Evolutionary conservation across 2,888 invertebrate species (phyloP), one percentile per base, ranked within the genome.

Genomic region (Schizotus pectinicornis): DNA sequence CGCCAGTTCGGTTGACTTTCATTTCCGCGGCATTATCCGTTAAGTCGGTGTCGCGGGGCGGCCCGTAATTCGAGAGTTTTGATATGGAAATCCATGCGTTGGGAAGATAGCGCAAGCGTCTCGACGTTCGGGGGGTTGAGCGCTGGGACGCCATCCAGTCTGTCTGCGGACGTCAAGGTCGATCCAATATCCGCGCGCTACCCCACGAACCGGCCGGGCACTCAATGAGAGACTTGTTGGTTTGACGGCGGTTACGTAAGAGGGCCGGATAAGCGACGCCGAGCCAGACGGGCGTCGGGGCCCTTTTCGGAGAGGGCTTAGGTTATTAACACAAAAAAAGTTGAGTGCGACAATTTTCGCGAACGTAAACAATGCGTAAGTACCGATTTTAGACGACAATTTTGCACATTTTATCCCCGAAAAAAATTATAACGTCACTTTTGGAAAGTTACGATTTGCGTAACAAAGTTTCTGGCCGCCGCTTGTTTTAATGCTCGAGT

Each of bases 71-170:
- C 47, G 41, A 47, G 46, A 51, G 57, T 57, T 57, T 52, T 9
- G 39, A 60, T 53, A 56, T 60, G 60, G 49, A 53, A 61, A 59
- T 61, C 61, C 58, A 55, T 47, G 55, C 52, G 48, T 47, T 59
- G 32, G 57, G 22, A 37, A 63, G 61, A 71, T 65, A 70, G 75
- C 77, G 77, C 76, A 73, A 71, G 76, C 75, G 74, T 75, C 68
- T 65, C 67, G 65, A 61, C 64, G 70, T 59, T 70, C 67, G 62
- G 22, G 63, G 65, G 64, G 66, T 66, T 64, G 68, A 72, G 68
- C 73, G 74, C 72, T 73, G 70, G 73, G 77, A 75, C 77, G 77
- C 76, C 77, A 70, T 73, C 74, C 75, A 78, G 78, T 78, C 77
- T 78, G 77, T 74, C 76, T 73, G 65, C 75, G 76, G 74, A 76